Conservation (phyloP, 2,888 invertebrate species). For the Blastobasis lacticolella region DNA sequence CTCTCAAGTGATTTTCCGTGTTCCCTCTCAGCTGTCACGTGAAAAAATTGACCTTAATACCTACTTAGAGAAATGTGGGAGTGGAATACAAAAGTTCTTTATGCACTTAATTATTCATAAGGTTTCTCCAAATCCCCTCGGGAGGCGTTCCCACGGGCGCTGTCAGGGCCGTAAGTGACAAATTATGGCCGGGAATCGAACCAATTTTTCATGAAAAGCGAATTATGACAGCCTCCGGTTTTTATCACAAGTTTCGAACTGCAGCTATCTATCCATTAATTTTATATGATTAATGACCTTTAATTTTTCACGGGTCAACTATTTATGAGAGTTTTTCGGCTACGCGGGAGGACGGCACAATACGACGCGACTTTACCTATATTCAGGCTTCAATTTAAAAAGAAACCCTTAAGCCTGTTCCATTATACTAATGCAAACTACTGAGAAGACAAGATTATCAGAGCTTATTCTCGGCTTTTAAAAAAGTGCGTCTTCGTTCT, state of each 20-base stretch:
- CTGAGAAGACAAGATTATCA: no score
- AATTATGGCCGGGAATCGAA: conserved; percentile 51
- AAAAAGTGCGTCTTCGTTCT: no score
- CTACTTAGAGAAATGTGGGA: conserved; percentile 27
- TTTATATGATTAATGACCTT: not conserved
- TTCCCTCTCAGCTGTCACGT: conserved; percentile 33
- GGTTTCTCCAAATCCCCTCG: conserved; percentile 44
- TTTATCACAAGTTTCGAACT: conserved; percentile 2
- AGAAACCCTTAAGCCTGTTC: no score
- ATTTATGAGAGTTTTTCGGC: no score
- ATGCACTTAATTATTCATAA: conserved; percentile 69
- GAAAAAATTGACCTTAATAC: conserved; percentile 39
- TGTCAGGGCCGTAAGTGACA: conserved; percentile 62
- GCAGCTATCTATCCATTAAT: conserved; percentile 1
- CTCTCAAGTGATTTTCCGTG: conserved; percentile 40
- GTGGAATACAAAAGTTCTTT: conserved; percentile 46
- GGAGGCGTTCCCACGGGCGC: conserved; percentile 41
- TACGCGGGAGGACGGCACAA: no score
- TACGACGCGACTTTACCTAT: no score
- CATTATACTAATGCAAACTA: no score
- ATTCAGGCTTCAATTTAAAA: no score
- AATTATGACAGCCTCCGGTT: conserved; percentile 20
- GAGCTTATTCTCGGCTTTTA: no score
- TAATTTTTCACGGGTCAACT: no score
- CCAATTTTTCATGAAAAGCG: conserved; percentile 30